Conservation (phyloP, 2,797 vertebrate genomes). For the Scolopax rusticola region DNA sequence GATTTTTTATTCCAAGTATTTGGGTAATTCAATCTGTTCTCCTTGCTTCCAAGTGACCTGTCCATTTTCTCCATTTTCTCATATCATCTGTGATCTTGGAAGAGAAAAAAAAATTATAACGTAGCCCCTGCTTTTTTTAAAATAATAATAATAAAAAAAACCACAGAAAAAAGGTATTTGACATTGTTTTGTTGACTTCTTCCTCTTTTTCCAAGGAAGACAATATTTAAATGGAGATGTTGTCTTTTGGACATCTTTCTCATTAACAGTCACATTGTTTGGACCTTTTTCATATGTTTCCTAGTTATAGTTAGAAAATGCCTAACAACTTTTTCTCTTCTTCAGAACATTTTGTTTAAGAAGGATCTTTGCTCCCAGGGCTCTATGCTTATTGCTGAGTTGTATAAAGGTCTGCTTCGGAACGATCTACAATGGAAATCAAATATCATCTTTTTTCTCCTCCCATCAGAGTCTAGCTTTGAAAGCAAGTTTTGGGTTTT, state of each 20-base stretch:
- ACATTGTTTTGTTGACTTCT: background rate
- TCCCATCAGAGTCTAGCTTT: background rate
- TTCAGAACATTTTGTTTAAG: background rate
- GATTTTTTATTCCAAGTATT: background rate
- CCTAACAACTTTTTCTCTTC: background rate
- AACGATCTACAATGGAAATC: background rate
- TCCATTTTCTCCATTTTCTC: constrained; percentile 20
- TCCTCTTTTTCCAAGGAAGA: background rate
- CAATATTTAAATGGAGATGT: background rate
- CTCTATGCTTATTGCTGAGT: background rate
- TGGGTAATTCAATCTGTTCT: background rate
- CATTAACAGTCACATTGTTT: background rate
- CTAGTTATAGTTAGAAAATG: background rate
- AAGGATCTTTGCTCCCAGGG: background rate
- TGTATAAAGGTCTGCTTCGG: background rate
- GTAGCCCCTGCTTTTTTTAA: background rate
- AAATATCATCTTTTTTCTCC: background rate
- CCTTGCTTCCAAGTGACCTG: background rate
- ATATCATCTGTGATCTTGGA: background rate
- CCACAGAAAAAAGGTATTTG: background rate
- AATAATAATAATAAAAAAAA: background rate
- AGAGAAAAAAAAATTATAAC: background rate
- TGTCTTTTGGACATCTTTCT: background rate
- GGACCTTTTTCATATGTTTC: background rate
- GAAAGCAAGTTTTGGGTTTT: background rate